A percentile compares a stretch with the other conserved stretches of the same genome.
Evolutionary conservation across 2,888 invertebrate genomes (phyloP).

Genomic region (Eueremaeus valkanovi): DNA sequence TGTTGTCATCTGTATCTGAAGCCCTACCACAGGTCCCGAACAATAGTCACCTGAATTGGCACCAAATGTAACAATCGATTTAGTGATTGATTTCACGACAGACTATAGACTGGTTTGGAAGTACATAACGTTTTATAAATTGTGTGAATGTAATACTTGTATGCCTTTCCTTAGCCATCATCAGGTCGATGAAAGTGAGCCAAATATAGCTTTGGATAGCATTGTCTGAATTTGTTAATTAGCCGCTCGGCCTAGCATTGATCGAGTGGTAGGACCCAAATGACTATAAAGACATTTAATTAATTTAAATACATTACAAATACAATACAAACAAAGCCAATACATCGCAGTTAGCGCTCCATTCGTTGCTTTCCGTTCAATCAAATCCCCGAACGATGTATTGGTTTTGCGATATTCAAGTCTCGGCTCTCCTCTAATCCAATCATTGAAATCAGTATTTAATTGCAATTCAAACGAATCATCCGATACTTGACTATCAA

Average conservation of each 20-base stretch:
- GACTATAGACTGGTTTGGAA: neutral
- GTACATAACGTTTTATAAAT: neutral
- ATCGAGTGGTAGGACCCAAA: conserved; percentile 20
- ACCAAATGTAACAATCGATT: neutral
- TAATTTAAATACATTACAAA: neutral
- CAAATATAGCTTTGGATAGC: conserved; percentile 25
- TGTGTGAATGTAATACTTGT: conserved; percentile 29
- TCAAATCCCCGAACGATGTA: conserved; percentile 11
- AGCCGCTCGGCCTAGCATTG: conserved; percentile 25
- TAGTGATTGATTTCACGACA: neutral
- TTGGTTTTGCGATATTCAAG: conserved; percentile 24
- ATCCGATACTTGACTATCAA: conserved; percentile 9
- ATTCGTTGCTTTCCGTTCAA: neutral
- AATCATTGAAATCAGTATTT: too few relatives aligned
- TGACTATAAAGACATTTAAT: neutral
- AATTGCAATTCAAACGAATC: neutral
- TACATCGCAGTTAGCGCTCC: conserved; percentile 14
- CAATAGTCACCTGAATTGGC: neutral
- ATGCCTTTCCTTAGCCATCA: conserved; percentile 29
- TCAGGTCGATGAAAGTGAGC: conserved; percentile 20
- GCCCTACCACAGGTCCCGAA: neutral
- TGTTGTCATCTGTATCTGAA: neutral
- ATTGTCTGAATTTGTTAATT: conserved; percentile 17
- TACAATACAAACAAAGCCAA: too few relatives aligned
- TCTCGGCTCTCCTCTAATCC: neutral